Percentiles rank a stretch among this genome's conserved stretches.
phyloP scores from a whole-genome alignment of 2,888 invertebrate species.

The Pachycephus smyrnensis region DNA sequence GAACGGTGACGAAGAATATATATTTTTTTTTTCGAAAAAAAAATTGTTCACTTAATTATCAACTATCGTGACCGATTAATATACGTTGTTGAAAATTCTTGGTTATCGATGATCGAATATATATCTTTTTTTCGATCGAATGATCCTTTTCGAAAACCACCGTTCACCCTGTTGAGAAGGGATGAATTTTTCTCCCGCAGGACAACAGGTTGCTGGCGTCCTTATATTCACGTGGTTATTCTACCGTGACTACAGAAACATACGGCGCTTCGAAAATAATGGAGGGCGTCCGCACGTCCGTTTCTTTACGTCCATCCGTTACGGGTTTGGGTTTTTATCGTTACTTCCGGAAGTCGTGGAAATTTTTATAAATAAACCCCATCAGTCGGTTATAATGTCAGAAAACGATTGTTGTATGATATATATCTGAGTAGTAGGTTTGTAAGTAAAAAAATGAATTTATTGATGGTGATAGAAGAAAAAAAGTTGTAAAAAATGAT shows the following conservation, averaged over 20 bases:
- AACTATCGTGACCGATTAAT: no score
- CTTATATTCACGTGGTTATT: constrained; percentile 25
- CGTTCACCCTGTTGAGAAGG: not conserved
- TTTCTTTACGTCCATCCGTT: not conserved
- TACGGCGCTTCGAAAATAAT: constrained; percentile 64
- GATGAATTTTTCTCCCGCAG: not conserved
- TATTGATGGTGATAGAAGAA: no score
- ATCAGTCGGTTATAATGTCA: not conserved
- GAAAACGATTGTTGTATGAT: not conserved
- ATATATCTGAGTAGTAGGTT: no score
- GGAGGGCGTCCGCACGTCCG: not conserved
- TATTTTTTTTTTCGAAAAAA: not conserved
- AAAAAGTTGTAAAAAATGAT: no score
- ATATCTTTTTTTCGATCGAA: not conserved
- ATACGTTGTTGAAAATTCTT: no score
- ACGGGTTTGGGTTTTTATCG: not conserved
- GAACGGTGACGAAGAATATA: not conserved
- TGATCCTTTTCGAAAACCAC: not conserved
- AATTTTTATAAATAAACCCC: not conserved
- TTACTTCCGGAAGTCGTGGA: not conserved
- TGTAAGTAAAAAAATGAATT: no score
- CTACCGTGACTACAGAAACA: constrained; percentile 62
- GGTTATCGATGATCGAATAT: not conserved
- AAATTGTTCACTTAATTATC: not conserved
- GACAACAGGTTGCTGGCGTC: not conserved